Evolutionary conservation across 2,797 vertebrate species (phyloP).

Genomic region (Scleropages formosus): DNA sequence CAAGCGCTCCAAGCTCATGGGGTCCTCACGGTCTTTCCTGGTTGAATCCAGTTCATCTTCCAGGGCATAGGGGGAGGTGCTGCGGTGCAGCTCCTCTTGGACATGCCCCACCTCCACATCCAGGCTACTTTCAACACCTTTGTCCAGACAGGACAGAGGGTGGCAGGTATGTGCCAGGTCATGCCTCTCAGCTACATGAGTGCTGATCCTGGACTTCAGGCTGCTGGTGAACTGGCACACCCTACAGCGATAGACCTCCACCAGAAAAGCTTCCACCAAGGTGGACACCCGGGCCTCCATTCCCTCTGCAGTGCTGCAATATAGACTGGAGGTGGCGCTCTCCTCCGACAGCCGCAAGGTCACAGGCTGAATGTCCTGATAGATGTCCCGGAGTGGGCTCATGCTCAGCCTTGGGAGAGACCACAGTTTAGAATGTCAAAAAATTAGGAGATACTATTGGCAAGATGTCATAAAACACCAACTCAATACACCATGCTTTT

Average conservation of each 20-base stretch:
- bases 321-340: slow-evolving; percentile 48
- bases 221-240: slow-evolving; percentile 65
- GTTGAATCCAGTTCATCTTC: slow-evolving; percentile 49
- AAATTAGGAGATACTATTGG: too few species aligned
- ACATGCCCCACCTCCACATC: slow-evolving; percentile 28
- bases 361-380: slow-evolving; percentile 44
- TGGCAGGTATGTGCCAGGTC: slow-evolving; percentile 20
- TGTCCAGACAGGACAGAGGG: slow-evolving; percentile 38
- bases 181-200: slow-evolving; percentile 49
- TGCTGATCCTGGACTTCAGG: slow-evolving; percentile 55
- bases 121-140: slow-evolving; percentile 35
- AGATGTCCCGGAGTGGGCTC: slow-evolving; percentile 37
- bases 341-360: slow-evolving; percentile 48
- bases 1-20: slow-evolving; percentile 48
- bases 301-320: slow-evolving; percentile 50
- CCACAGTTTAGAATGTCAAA: not conserved
- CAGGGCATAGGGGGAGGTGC: slow-evolving; percentile 38
- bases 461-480: too few species aligned
- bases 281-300: slow-evolving; percentile 43
- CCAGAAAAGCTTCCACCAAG: slow-evolving; percentile 65
- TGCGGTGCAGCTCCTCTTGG: slow-evolving; percentile 34
- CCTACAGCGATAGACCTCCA: slow-evolving; percentile 60
- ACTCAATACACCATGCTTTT: too few species aligned
- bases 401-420: not conserved
- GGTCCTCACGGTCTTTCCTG: slow-evolving; percentile 60